Base-by-base conservation (phyloP, 2,797 vertebrate species). In the Phrynocephalus forsythii region DNA sequence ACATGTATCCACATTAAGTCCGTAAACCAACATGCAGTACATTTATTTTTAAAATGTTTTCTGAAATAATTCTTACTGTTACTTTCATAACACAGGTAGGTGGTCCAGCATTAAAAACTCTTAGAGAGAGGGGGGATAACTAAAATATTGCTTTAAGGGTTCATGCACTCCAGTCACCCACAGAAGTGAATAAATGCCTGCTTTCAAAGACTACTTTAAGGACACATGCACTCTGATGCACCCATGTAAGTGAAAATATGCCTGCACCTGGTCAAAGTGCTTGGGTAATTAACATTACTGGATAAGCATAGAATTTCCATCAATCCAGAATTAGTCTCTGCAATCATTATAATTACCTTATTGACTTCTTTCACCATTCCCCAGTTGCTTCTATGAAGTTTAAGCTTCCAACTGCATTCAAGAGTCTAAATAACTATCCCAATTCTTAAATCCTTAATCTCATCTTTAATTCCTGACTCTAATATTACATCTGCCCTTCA, bases 311-410 rank as follows among this genome's bases (percentile, higher is more conserved):
- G 44, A 80, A 80, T 80, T 50, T 71, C 56, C 28, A 83, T 60
- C 30, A 50, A 82, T 87, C 48, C 68, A 52, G 44, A 75, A 87
- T 79, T 67, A 87, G 60, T 66, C 52, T 50, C 77, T 84, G 52
- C 68, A 72, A 88, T 84, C 28, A 84, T 79, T 84, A 38, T 80
- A 80, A 84, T 73, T 88, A 50, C 52, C 63, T 77, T 83, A 87
- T 69, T 87, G 86, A 77, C 48, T 82, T 82, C 30, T 86, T 82
- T 82, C 24, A 82, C 72, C 44, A 87, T 83, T 71, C 75, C 26
- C n/a, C 66, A 77, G 6, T 56, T 83, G 81, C 7, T 87, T 56
- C 75, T 85, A 52, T n/a, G 68, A 68, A 85, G 75, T 78, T 38
- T 78, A 85, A 78, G 63, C 28, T 78, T n/a, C 9, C 78, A 67